phyloP scores from a whole-genome alignment of 1,140 invertebrate species.

The Temnothorax longispinosus region DNA sequence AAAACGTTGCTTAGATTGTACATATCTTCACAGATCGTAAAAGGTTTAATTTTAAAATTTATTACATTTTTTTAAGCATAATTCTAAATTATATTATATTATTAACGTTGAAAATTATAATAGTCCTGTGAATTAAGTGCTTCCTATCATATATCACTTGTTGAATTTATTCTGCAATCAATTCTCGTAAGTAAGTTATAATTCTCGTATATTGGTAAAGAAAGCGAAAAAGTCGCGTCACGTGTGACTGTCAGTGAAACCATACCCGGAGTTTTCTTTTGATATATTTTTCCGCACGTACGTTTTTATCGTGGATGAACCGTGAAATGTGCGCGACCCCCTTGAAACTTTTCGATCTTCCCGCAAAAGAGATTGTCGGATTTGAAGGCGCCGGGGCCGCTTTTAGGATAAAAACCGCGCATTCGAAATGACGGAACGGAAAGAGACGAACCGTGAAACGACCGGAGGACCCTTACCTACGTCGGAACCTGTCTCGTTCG shows the following conservation, averaged over 20 bases:
- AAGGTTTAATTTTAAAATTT: neutral
- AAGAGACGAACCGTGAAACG: constrained; percentile 35
- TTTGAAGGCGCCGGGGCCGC: neutral
- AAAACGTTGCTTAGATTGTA: neutral
- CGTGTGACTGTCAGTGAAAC: neutral
- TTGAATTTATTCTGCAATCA: neutral
- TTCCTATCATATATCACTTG: neutral
- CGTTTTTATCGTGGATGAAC: neutral
- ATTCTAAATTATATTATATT: constrained; percentile 2
- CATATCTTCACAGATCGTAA: neutral
- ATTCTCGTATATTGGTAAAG: neutral
- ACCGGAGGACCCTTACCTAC: constrained; percentile 8
- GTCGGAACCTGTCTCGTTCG: constrained; percentile 8
- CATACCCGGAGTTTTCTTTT: neutral
- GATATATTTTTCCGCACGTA: neutral
- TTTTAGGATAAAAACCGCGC: constrained; percentile 44
- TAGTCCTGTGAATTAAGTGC: neutral
- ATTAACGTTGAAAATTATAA: neutral
- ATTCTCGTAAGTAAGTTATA: constrained; percentile 15
- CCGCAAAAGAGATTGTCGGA: constrained; percentile 11
- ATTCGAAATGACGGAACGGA: constrained; percentile 51
- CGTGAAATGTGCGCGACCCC: constrained; percentile 11
- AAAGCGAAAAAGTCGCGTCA: neutral
- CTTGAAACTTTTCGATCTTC: constrained; percentile 23
- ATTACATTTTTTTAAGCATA: neutral